Conservation (phyloP, 2,113 vertebrate genomes). For the Pyrgilauda ruficollis region DNA sequence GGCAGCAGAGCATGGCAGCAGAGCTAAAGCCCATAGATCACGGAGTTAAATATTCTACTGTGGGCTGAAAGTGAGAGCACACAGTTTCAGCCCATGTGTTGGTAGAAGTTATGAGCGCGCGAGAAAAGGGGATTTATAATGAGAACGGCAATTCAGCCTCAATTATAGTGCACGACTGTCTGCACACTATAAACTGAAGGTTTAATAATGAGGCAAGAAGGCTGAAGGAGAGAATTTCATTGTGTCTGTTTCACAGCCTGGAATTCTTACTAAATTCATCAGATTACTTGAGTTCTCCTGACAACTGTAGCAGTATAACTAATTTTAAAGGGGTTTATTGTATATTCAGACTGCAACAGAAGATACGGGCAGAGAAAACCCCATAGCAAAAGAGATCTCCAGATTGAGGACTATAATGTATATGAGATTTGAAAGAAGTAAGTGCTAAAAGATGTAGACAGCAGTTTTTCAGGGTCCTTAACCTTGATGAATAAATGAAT, state of each 20-base stretch:
- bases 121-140: conserved; percentile 53
- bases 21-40: conserved; percentile 27
- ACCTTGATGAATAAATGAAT: conserved; percentile 77
- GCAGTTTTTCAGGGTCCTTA: conserved; percentile 73
- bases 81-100: conserved; percentile 33
- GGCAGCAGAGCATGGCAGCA: background rate
- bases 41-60: conserved; percentile 24
- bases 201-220: conserved; percentile 55
- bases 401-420: conserved; percentile 52
- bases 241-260: conserved; percentile 30
- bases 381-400: conserved; percentile 17
- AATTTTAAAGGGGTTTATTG: conserved; percentile 57
- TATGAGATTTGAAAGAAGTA: conserved; percentile 65
- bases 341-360: conserved; percentile 54
- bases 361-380: conserved; percentile 45
- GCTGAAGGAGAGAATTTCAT: conserved; percentile 50
- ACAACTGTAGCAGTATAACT: conserved; percentile 57
- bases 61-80: background rate
- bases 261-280: conserved; percentile 43
- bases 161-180: conserved; percentile 38
- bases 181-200: conserved; percentile 52
- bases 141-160: conserved; percentile 59
- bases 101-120: conserved; percentile 33
- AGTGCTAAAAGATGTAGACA: conserved; percentile 69
- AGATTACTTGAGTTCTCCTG: conserved; percentile 49